Evolutionary conservation across 2,797 vertebrate species (phyloP).

Genomic region (Pitangus sulphuratus): DNA sequence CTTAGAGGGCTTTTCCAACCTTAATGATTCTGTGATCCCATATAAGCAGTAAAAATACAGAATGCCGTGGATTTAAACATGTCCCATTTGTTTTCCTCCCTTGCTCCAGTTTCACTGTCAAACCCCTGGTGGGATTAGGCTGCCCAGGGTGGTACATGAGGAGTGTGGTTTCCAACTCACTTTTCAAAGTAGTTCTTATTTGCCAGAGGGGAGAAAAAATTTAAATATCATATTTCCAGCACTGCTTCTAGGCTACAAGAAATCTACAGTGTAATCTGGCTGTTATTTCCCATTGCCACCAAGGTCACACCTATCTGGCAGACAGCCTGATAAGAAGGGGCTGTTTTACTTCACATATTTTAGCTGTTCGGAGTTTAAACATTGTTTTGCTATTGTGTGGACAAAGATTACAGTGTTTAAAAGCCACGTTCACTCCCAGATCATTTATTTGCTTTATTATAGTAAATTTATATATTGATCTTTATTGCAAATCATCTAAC

Average conservation of each 20-base stretch:
- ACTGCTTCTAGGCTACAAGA: not conserved
- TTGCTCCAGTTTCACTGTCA: not conserved
- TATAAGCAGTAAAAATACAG: not conserved
- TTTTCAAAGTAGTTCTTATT: not conserved
- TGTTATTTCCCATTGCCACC: not conserved
- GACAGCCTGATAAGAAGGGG: not conserved
- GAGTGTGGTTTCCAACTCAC: accelerated
- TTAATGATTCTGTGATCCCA: not conserved
- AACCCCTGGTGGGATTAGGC: not conserved
- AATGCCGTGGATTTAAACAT: accelerated
- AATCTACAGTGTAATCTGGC: not conserved
- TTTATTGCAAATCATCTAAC: not conserved
- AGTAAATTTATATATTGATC: not conserved
- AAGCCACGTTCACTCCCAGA: not conserved
- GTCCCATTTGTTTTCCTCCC: not conserved
- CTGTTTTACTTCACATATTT: not conserved
- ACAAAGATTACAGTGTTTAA: not conserved
- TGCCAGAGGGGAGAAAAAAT: not conserved
- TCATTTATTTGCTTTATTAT: not conserved
- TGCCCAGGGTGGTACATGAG: not conserved
- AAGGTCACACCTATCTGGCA: not conserved
- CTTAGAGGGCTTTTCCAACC: not conserved
- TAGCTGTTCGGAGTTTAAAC: not conserved
- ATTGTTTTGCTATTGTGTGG: not conserved
- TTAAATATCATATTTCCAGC: not conserved